Evolutionary conservation across 2,797 vertebrate genomes (phyloP), one percentile per base, ranked within the genome.

Genomic region (Acanthornis magna): DNA sequence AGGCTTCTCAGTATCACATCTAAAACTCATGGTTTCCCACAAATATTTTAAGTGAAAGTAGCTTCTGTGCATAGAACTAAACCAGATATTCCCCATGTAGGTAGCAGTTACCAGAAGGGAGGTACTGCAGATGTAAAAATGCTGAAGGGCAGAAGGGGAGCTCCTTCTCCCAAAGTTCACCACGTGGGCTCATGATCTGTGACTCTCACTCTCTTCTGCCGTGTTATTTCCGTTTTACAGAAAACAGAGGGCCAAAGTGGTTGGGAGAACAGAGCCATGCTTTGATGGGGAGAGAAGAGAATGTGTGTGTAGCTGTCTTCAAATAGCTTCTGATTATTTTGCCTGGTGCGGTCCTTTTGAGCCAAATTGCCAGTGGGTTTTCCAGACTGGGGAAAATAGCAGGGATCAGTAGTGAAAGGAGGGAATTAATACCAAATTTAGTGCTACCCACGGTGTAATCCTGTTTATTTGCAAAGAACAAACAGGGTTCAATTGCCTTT

Each of bases 181-280:
- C 26, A 42, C 73, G n/a, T 68, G 43, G 34, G 73, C 51, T 74
- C 45, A 9, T 0, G 50, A 66, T 75, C 89, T 87, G 40, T 72
- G 84, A 58, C 54, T 90, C 73, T 94, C 23, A 3, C 45, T 78
- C 47, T 88, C 42, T 81, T 78, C 83, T 90, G 82, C 51, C 4
- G 11, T 16, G 27, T 66, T 75, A 57, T 91, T 96, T 91, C 84
- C 16, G 20, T 89, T 92, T 87, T 93, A 62, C 62, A 90, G 66
- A 8, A 94, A 86, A 88, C 25, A 85, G 67, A 71, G 71, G 67
- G 43, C 81, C 63, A 60, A 34, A 82, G 67, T 48, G 60, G 9
- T 43, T 82, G 80, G 43, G 62, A 88, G 74, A 91, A 51, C 42
- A 85, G 88, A 91, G 67, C 29, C 0, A 0, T 61, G 60, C 80